Evolutionary conservation across 2,888 invertebrate genomes (phyloP), one percentile per base, ranked within the genome.

Genomic region (Pardosa pseudoannulata): DNA sequence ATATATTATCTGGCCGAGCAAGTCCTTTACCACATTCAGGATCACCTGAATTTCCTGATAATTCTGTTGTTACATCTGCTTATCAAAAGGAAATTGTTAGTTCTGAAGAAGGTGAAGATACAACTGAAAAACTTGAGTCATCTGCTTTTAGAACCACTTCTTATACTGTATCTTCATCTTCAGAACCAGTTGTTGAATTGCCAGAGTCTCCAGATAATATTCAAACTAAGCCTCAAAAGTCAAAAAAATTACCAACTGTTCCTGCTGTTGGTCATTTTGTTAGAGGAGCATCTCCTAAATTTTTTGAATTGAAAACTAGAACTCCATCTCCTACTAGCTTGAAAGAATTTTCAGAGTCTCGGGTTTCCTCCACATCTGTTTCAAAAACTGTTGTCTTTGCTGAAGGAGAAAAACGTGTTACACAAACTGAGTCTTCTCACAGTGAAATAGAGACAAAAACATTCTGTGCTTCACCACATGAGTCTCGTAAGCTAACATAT

Each of bases 1-100:
- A 94, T 91, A 95, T 95, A 91, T 93, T 95, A 90, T 94, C 95
- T 90, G 94, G 95, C 89, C 91, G 93, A 90, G 92, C 92, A 79
- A 92, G 92, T 89, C 92, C 89, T 32, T 56, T 82, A 11, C 89
- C 88, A 19, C 32, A 32, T 28, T 56, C 81, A 7, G 75, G 82
- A 46, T 46, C 87, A 6, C 29, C 74, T 39, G 64, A 67, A 13
- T 31, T 11, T 36, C 67, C 81, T 29, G 80, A 73, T 36, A 71
- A 76, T 41, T 62, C 65, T 11, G 46, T 80, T 23, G 11, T 73
- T 0, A 73, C 75, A 67, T 80, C 85, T 2, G 72, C 85, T 6
- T 88, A 88, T 36, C 73, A 88, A 71, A 88, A 88, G 36, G 86
- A 88, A 79, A 50, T 88, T 27, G 67, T 78, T 19, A 50, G 74